Evolutionary conservation across 2,888 invertebrate genomes (phyloP), one percentile per base, ranked within the genome.

Genomic region (Carcina quercana): DNA sequence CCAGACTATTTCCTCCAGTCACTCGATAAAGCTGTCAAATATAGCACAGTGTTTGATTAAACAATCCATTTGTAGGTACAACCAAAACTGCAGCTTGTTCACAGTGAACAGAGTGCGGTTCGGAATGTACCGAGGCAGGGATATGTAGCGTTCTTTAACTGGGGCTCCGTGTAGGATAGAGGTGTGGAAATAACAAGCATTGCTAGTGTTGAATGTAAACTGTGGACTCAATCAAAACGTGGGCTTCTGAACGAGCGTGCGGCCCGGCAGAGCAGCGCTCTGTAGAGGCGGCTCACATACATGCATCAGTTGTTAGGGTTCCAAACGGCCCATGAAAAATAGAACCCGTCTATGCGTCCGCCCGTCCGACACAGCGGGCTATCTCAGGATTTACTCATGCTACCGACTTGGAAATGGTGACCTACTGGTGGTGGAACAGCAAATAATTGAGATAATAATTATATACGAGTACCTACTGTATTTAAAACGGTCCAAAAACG

Each of bases 151-250:
- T 11, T 13, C 12, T 43, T 35, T 33, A 31, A 46, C 31, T 33
- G 37, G 10, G 34, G 17, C 28, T 13, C 35, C 25, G 30, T 31
- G 35, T 7, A 50, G 51, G 51, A 51, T 45, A 36, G 51, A 64
- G 62, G 61, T 65, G 65, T 62, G 58, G 59, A 63, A 60, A 60
- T 59, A 61, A 63, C 62, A 59, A 55, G 59, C 51, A 40, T n/a
- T 40, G 54, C 40, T 44, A 54, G 54, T 55, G 62, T 61, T 58
- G 56, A 55, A 59, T 55, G 59, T 63, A 62, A 59, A 63, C 58
- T 59, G 61, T 61, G 53, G 59, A 62, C 59, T 62, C 61, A 60
- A 68, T 68, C 65, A 63, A 53, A 63, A 47, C 48, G 50, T 37
- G 25, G 36, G 32, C 32, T 36, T 19, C 36, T 29, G 32, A 15